phyloP scores from a whole-genome alignment of 2,113 vertebrate species.

The Phaethon lepturus region DNA sequence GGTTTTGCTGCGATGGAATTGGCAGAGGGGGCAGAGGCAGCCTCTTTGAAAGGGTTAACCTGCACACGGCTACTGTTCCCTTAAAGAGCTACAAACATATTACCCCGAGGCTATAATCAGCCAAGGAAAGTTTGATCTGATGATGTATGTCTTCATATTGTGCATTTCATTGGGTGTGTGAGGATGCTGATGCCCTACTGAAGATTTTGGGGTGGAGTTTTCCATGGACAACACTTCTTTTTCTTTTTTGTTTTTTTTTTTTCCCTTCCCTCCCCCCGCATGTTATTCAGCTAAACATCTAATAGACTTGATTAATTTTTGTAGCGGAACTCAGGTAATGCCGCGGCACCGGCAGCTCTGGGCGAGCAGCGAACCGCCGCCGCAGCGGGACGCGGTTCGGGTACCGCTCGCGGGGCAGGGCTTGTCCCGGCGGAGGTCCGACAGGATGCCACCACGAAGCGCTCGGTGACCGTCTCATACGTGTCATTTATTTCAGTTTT shows the following conservation, averaged over 20 bases:
- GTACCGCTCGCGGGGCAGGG: background rate
- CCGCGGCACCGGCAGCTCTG: background rate
- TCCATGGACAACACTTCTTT: background rate
- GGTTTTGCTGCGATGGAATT: conserved; percentile 1
- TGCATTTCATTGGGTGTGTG: conserved; percentile 51
- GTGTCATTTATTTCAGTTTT: background rate
- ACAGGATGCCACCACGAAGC: background rate
- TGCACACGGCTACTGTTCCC: conserved; percentile 40
- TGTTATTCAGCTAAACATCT: background rate
- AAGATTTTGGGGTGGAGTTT: conserved; percentile 67
- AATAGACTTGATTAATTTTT: background rate
- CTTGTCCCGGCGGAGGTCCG: background rate
- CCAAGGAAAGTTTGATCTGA: conserved; percentile 70
- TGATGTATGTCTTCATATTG: conserved; percentile 70
- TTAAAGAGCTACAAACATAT: conserved; percentile 69
- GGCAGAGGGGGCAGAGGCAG: background rate
- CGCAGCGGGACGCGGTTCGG: background rate
- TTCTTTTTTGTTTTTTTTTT: background rate
- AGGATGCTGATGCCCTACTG: conserved; percentile 44
- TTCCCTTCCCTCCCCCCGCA: no score
- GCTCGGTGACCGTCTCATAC: accelerated
- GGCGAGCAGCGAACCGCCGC: background rate
- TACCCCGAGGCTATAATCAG: conserved; percentile 62
- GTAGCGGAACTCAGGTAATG: background rate
- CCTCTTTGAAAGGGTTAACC: conserved; percentile 54